A percentile compares a stretch with the other conserved stretches of the same genome.
phyloP scores from a whole-genome alignment of 2,797 vertebrate species.

The Helostoma temminkii region DNA sequence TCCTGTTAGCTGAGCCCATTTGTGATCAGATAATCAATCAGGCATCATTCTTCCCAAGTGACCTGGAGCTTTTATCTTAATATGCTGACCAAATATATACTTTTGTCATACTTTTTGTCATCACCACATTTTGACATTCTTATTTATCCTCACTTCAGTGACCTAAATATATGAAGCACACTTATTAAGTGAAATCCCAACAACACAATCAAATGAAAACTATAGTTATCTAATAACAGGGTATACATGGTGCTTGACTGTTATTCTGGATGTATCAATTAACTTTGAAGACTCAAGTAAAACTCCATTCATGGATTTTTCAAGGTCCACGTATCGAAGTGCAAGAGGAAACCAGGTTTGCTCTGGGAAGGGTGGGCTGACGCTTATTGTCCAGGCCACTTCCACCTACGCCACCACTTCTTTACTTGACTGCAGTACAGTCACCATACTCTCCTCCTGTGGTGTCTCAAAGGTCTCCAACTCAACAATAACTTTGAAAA shows the following conservation, averaged over 20 bases:
- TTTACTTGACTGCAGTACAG: conserved; percentile 67
- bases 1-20: conserved; percentile 57
- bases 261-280: conserved; percentile 59
- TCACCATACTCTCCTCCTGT: conserved; percentile 70
- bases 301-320: conserved; percentile 76
- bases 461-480: conserved; percentile 77
- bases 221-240: conserved; percentile 16
- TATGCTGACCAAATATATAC: conserved; percentile 49
- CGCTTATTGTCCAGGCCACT: conserved; percentile 80
- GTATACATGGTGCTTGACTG: conserved; percentile 4
- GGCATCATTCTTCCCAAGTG: conserved; percentile 46
- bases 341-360: conserved; percentile 76
- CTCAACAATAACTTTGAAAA: conserved; percentile 78
- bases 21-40: conserved; percentile 71
- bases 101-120: conserved; percentile 42
- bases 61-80: conserved; percentile 53
- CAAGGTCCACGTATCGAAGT: conserved; percentile 55
- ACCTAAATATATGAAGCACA: conserved; percentile 14
- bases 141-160: conserved; percentile 23
- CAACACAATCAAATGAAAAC: conserved; percentile 12
- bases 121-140: conserved; percentile 9
- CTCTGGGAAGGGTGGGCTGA: conserved; percentile 77
- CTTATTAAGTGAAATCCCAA: conserved; percentile 12
- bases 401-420: conserved; percentile 78
- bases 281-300: conserved; percentile 58